Base-by-base conservation (phyloP, 2,888 invertebrate species). In the Coelogynopora nodosa region DNA sequence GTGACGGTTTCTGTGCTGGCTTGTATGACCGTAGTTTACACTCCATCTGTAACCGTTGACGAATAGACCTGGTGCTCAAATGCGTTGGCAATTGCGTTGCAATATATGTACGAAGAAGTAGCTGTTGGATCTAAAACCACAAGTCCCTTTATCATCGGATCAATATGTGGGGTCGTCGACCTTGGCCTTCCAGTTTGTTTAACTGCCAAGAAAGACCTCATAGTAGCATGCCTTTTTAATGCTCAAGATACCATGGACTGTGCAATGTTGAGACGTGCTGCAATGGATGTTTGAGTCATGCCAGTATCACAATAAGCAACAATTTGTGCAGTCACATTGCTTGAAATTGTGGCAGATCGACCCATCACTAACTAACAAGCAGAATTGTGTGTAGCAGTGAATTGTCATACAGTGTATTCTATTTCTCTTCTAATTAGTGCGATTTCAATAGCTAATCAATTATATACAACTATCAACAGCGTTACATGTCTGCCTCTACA, bases 401-500 rank as follows among this genome's bases (percentile, higher is more conserved):
- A 74, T 74, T 74, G 74, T 74, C 74, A 74, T 74, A 23, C 18
- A 74, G 74, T 74, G 23, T 74, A 74, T 13, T 74, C 27, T 74
- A 74, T 74, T 49, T 49, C 74, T 5, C 27, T 74, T 74, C 27
- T 23, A 74, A 74, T 5, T 23, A 74, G 74, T 74, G 74, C 27
- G 74, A 74, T 74, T 74, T 74, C 74, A 74, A n/a, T 74, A 26
- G 18, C 74, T 74, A 23, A 74, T 74, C 74, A 74, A 74, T 49
- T 49, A 49, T 49, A 49, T 49, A 5, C 49, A 49, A 5, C 18
- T 5, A 49, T 49, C 49, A 49, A 49, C 49, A 49, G 49, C 49
- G 49, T 49, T 49, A 49, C 18, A 49, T 18, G 49, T 18, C 49
- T 49, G 49, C 49, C 5, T 49, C 49, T 49, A 18, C 49, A 49